Base-by-base conservation (phyloP, 2,888 invertebrate species). In the Mythimna loreyi region DNA sequence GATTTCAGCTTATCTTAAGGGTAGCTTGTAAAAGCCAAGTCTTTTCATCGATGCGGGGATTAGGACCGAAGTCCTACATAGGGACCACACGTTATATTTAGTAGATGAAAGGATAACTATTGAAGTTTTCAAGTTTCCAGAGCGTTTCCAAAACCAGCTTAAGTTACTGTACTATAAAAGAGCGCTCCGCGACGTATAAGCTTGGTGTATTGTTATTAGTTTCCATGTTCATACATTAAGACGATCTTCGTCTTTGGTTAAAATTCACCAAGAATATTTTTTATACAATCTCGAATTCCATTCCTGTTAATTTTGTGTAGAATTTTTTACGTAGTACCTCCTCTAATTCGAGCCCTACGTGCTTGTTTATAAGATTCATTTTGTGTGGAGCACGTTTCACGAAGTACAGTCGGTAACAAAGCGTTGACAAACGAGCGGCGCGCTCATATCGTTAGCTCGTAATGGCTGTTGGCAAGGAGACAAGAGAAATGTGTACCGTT, bases 391-490 rank as follows among this genome's bases (percentile, higher is more conserved):
- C 83, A 76, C 81, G 79, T 76, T 69, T 62, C 16, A 16, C n/a
- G 55, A 59, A 57, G 83, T 75, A 83, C 72, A 83, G 78, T 83
- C 72, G 67, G 82, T 78, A 76, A 75, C 84, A 82, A 79, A 78
- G 82, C 80, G 85, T 84, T 85, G 84, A 85, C 84, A 85, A 85
- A 85, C 84, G 84, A 84, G 86, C 79, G 83, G 75, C 81, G 75
- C 67, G 80, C 85, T 85, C 84, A 77, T 85, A 82, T 84, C 86
- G 86, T 85, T 85, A 85, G 75, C 73, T 71, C 53, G 82, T 82
- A 84, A 84, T 84, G 85, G 81, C 59, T 79, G 86, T 85, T 85
- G 84, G 84, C 84, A 82, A 78, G 81, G 81, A 75, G 81, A 82
- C 84, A 85, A 85, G 84, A 84, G 84, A 71, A 85, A 84, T 85